These are phyloP conservation scores for Thecocarcelia acutangulata DNA, from an alignment of 2,888 invertebrate genomes.

Conservation along the genomic window DNA sequence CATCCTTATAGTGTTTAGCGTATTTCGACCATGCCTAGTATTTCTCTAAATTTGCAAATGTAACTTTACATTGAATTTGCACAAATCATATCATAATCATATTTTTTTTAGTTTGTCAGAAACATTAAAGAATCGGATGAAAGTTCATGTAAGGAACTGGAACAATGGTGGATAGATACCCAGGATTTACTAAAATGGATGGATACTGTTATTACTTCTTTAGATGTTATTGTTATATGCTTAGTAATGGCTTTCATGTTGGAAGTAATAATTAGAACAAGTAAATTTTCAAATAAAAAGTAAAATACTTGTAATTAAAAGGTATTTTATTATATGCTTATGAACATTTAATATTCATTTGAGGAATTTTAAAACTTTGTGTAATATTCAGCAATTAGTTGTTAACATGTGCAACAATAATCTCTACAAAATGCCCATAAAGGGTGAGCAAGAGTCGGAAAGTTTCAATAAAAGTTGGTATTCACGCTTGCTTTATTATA, in stretches of 20 bases:
- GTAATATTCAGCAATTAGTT: constrained; percentile 28
- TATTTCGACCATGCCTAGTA: too few relatives aligned
- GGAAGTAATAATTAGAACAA: constrained; percentile 50
- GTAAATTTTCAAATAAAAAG: constrained; percentile 39
- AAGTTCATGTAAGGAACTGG: neutral
- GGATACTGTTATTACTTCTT: constrained; percentile 11
- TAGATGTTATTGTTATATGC: constrained; percentile 27
- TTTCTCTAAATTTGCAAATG: too few relatives aligned
- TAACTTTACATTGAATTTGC: too few relatives aligned
- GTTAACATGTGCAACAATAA: constrained; percentile 26
- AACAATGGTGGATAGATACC: constrained; percentile 43
- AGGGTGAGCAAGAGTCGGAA: constrained; percentile 15
- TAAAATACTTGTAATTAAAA: constrained; percentile 21
- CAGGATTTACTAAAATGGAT: constrained; percentile 57
- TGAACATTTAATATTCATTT: constrained; percentile 15
- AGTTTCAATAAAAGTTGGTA: constrained; percentile 40
- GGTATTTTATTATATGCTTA: neutral
- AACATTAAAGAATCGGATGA: constrained; percentile 1
- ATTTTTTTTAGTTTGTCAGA: constrained; percentile 41
- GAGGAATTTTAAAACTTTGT: constrained; percentile 37
- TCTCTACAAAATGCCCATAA: constrained; percentile 14
- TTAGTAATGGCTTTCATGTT: constrained; percentile 43
- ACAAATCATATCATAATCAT: neutral
- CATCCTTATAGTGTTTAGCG: too few relatives aligned
- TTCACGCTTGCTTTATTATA: neutral